Base-by-base conservation (phyloP, 92 coral and sea anemone species). In the Zoanthus gigantus region DNA sequence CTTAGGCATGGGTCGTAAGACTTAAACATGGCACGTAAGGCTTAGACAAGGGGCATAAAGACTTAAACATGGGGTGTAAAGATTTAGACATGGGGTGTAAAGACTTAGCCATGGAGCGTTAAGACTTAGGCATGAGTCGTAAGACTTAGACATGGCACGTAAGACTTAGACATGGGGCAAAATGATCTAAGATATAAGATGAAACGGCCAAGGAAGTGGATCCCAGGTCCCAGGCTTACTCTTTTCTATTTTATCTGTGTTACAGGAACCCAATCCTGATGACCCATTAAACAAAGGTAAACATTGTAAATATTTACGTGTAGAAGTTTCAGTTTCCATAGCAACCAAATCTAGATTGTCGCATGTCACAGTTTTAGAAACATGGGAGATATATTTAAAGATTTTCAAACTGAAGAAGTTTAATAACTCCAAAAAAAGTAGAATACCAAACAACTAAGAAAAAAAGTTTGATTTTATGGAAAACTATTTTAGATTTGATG, bases 221-320 rank as follows among this genome's bases (percentile, higher is more conserved):
- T 23, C 3, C 42, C 4, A 37, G 4, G 4, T 37, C 42, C 4
- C 42, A 2, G 4, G 42, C 42, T 37, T 37, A 37, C 42, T 4
- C 0, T 54, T 18, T 58, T 58, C 6, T 14, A 63, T 77, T 75
- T 60, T 23, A 68, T 48, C 42, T 81, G 52, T 75, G 23, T 87
- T 83, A 28, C 73, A 96, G 99, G 99, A 96, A 89, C 99, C 99
- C 6, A 96, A 96, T 79, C 99, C 99, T n/a, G 99, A 96, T 72
- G 99, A 96, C 82, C 99, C 99, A 13, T 87, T 96, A 29, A 96
- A 96, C 86, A 96, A 96, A 96, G 99, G 99, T 94, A 37, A 89
- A 12, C 29, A 14, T 32, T 18, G 31, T 29, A 37, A 5, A n/a
- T 1, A 18, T 75, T 16, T 50, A n/a, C 10, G 31, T 11, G 60